Conservation (phyloP, 2,797 vertebrate species). For the Setipinna tenuifilis region DNA sequence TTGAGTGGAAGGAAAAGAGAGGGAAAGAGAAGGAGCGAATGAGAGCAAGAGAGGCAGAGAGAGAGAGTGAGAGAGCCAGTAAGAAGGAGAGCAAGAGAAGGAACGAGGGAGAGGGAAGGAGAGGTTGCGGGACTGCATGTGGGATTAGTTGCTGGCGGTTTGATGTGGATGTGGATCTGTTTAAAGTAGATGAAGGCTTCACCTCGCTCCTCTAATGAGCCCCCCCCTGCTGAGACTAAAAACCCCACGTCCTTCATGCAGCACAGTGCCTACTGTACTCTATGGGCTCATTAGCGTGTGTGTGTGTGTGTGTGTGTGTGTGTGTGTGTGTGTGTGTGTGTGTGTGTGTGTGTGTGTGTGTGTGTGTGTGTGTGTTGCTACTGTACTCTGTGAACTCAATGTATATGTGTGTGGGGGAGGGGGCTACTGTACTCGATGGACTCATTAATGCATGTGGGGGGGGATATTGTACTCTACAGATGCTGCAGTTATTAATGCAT, state of each 20-base stretch:
- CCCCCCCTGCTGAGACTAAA: neutral
- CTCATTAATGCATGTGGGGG: neutral
- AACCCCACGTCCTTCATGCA: neutral
- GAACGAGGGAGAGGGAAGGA: neutral
- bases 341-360: no score
- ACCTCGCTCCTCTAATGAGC: neutral
- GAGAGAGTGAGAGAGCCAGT: neutral
- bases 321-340: no score
- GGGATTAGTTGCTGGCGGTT: slow-evolving; percentile 30
- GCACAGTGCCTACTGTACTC: neutral
- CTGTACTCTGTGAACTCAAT: no score
- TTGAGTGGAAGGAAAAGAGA: no score
- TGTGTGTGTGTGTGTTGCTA: no score
- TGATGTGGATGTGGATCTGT: slow-evolving; percentile 36
- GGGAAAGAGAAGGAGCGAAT: neutral
- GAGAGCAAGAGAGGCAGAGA: neutral
- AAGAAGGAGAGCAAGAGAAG: no score
- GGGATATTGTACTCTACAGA: neutral
- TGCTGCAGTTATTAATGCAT: no score
- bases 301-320: no score
- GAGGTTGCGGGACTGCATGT: neutral
- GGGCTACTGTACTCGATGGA: neutral
- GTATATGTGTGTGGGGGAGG: no score
- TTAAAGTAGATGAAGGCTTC: slow-evolving; percentile 40
- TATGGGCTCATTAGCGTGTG: neutral